These are phyloP conservation scores for Epistrophe eligans DNA, from an alignment of 2,888 invertebrate species.

Conservation along the genomic window DNA sequence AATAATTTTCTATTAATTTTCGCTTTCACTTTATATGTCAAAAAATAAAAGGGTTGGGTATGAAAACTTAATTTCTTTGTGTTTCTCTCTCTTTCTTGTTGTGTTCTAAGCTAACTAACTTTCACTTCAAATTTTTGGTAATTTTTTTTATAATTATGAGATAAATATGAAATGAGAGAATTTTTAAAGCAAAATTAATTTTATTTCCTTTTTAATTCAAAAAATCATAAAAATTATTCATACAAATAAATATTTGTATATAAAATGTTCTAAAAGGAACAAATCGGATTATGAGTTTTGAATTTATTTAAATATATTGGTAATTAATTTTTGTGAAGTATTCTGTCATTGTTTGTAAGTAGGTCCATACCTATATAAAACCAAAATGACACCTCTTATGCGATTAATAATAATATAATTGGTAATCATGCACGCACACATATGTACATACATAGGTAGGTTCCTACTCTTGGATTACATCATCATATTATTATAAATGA, in stretches of 20 bases:
- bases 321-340: too few species aligned
- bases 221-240: too few species aligned
- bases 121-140: constrained; percentile 53
- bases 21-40: constrained; percentile 60
- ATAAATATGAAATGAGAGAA: not conserved
- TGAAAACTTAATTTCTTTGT: constrained; percentile 17
- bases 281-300: not conserved
- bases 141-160: constrained; percentile 36
- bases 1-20: constrained; percentile 45
- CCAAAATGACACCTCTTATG: not conserved
- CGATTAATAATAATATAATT: constrained; percentile 47
- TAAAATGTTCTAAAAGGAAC: too few species aligned
- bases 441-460: too few species aligned
- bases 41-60: constrained; percentile 24
- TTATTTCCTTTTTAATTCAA: too few species aligned
- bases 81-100: not conserved
- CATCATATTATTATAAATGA: constrained; percentile 11
- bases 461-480: constrained; percentile 59
- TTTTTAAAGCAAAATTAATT: not conserved
- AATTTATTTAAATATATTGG: too few species aligned
- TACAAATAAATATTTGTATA: too few species aligned
- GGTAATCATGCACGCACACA: constrained; percentile 43
- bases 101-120: constrained; percentile 19
- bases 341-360: not conserved
- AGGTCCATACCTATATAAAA: too few species aligned